phyloP scores from a whole-genome alignment of 2,797 vertebrate genomes.

The Iguana delicatissima region DNA sequence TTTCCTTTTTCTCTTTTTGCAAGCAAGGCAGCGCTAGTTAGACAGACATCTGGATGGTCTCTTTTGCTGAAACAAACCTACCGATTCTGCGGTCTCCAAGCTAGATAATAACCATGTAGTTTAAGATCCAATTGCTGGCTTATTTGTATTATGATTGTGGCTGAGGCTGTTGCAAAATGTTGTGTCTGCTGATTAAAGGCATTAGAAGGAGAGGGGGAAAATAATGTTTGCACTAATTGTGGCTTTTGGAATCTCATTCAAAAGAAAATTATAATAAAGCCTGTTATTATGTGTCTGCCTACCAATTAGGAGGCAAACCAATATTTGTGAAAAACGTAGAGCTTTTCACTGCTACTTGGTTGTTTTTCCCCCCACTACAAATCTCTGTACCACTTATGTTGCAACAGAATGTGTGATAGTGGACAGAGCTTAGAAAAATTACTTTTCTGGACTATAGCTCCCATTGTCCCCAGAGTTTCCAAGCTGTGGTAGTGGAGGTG shows the following conservation, averaged over 20 bases:
- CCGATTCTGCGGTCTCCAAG: slow-evolving; percentile 16
- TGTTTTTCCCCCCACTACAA: slow-evolving; percentile 26
- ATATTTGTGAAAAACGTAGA: slow-evolving; percentile 62
- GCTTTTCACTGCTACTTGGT: slow-evolving; percentile 48
- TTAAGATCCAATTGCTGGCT: slow-evolving; percentile 29
- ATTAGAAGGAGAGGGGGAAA: slow-evolving; percentile 49
- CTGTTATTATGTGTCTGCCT: slow-evolving; percentile 69
- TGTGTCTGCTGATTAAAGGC: slow-evolving; percentile 67
- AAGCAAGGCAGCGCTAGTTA: slow-evolving; percentile 2
- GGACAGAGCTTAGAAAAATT: not conserved
- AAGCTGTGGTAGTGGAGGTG: not conserved
- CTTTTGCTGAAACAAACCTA: not conserved
- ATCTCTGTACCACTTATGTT: not conserved
- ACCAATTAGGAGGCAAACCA: slow-evolving; percentile 61
- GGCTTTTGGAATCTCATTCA: slow-evolving; percentile 73
- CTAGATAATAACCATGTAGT: not conserved
- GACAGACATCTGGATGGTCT: not conserved
- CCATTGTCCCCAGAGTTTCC: not conserved
- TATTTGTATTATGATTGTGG: slow-evolving; percentile 72
- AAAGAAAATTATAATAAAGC: slow-evolving; percentile 69
- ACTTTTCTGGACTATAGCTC: not conserved
- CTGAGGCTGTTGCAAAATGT: slow-evolving; percentile 56
- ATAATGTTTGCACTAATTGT: slow-evolving; percentile 72
- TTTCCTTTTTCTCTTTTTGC: too few relatives aligned
- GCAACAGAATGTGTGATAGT: not conserved